Evolutionary conservation across 2,888 invertebrate species (phyloP), one percentile per base, ranked within the genome.

Genomic region (Tanypteryx hageni): DNA sequence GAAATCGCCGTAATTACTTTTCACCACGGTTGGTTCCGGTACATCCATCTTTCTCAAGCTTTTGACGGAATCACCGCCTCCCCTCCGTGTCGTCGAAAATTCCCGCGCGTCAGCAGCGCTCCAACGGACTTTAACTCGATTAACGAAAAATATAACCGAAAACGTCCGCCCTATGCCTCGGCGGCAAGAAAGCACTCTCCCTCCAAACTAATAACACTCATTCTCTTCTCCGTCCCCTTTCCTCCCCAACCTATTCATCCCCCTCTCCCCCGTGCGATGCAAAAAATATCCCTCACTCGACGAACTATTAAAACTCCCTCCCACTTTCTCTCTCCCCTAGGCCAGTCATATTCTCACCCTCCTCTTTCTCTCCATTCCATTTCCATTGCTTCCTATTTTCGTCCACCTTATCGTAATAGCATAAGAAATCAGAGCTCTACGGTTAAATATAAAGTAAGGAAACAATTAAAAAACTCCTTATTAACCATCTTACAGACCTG

Each of bases 71-170:
- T 76, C 76, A 76, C 22, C 22, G 22, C 18, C 22, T 76, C 76
- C 14, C 0, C 76, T 10, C 27, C 22, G 18, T 18, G 11, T 76
- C 76, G 22, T 22, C 13, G 76, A 27, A 27, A 76, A 76, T 76
- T 76, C 76, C 27, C 76, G 13, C 27, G 22, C 76, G 76, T 76
- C 76, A 85, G 85, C 85, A n/a, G 22, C 18, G 85, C 57, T 58
- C 16, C n/a, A 22, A n/a, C n/a, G 58, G 22, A 22, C 57, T n/a
- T 57, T 57, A 22, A 85, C 56, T 85, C 85, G 57, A 85, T 85
- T 58, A 85, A 22, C 11, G 85, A 18, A 59, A 85, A 58, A 85
- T 85, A 85, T 58, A 13, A 22, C 85, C n/a, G 58, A 57, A 58
- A 85, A 58, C 85, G 18, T 44, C 18, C 83, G 18, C 91, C 59